Evolutionary conservation across 2,113 vertebrate species (phyloP).

Genomic region (Puffinus mauretanicus): DNA sequence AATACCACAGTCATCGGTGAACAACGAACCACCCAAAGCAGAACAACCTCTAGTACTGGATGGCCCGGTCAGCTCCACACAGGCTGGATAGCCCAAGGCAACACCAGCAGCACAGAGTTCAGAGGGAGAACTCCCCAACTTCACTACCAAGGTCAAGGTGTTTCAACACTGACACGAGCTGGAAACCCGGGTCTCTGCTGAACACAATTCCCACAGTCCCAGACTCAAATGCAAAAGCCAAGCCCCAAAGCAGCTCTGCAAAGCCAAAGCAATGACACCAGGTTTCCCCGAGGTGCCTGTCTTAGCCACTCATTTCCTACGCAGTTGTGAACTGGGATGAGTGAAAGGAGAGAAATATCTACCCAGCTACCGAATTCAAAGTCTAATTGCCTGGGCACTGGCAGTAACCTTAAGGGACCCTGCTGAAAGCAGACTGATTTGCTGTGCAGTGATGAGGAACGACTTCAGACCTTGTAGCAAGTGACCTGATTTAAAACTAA

Average conservation of each 20-base stretch:
- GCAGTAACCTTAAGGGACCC: not conserved
- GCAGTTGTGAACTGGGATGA: not conserved
- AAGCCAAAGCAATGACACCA: not conserved
- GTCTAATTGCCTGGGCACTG: not conserved
- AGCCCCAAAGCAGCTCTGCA: not conserved
- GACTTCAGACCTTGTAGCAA: not conserved
- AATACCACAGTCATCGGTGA: not conserved
- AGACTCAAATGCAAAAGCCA: not conserved
- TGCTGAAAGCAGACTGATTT: not conserved
- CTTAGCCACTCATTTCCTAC: not conserved
- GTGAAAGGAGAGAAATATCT: not conserved
- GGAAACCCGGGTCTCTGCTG: not conserved
- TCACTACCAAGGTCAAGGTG: not conserved
- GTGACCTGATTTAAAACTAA: not conserved
- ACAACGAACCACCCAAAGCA: not conserved
- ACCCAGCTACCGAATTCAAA: not conserved
- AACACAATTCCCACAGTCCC: not conserved
- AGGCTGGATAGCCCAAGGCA: not conserved
- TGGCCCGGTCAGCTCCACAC: not conserved
- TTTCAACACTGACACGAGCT: not conserved
- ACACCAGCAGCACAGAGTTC: not conserved
- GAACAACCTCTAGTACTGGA: not conserved
- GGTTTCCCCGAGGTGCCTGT: not conserved
- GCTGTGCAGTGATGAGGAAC: not conserved
- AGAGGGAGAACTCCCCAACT: not conserved